Percentiles rank a stretch among this genome's conserved stretches.
phyloP scores from a whole-genome alignment of 2,888 invertebrate species.

The Sinohyriopsis cumingii region DNA sequence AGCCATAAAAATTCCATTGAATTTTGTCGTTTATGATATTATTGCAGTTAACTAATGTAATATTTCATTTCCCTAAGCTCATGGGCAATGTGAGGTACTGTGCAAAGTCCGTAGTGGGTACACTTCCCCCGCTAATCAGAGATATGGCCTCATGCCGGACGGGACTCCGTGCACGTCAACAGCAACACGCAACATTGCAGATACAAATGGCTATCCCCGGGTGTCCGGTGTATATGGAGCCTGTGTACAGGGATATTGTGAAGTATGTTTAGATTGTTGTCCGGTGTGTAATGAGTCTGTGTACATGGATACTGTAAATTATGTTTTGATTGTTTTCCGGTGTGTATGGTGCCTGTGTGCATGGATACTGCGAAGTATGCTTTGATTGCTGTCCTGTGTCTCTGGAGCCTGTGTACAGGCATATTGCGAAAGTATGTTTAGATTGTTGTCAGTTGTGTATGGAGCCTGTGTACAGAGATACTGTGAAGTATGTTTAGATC shows the following conservation, averaged over 20 bases:
- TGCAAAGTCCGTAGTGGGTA: constrained; percentile 9
- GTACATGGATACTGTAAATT: constrained; percentile 24
- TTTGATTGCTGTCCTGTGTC: too few species aligned
- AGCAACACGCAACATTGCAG: not conserved
- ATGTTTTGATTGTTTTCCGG: not conserved
- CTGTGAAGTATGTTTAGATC: constrained; percentile 13
- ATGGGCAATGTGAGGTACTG: constrained; percentile 23
- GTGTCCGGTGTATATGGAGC: constrained; percentile 11
- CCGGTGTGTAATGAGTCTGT: constrained; percentile 15
- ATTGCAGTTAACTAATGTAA: too few species aligned
- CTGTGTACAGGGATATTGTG: constrained; percentile 27
- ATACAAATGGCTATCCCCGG: constrained; percentile 16
- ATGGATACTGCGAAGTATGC: constrained; percentile 19
- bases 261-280: constrained; percentile 13
- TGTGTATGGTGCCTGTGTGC: constrained; percentile 3
- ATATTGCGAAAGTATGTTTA: not conserved
- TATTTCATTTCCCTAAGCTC: constrained; percentile 6
- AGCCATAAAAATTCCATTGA: too few species aligned
- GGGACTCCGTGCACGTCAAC: constrained; percentile 19
- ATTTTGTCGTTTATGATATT: too few species aligned
- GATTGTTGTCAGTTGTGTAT: constrained; percentile 5
- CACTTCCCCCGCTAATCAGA: not conserved
- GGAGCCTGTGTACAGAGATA: constrained; percentile 20
- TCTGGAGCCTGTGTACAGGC: too few species aligned
- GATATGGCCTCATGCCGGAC: constrained; percentile 25